These are phyloP conservation scores for Pomatostomus ruficeps DNA, from an alignment of 2,113 vertebrate genomes.

Conservation along the genomic window DNA sequence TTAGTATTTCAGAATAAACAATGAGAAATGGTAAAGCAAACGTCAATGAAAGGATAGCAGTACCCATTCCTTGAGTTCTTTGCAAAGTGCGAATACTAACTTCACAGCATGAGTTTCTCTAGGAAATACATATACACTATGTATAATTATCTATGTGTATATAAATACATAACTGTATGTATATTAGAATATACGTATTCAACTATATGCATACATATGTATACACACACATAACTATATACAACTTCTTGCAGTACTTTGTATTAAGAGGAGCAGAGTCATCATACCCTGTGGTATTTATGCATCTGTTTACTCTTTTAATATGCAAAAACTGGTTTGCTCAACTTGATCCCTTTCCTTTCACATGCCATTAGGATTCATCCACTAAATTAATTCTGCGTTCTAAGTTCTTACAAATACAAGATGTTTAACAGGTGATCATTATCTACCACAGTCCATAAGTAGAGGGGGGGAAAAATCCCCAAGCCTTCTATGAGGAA, in stretches of 20 bases:
- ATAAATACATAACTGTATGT: neutral
- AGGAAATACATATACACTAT: neutral
- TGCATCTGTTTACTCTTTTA: neutral
- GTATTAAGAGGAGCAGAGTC: neutral
- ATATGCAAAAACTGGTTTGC: neutral
- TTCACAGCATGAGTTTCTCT: neutral
- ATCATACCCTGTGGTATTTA: neutral
- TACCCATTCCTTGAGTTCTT: neutral
- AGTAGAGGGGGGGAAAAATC: rapidly evolving
- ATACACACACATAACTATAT: neutral
- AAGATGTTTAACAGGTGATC: neutral
- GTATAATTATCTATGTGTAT: neutral
- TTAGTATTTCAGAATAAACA: neutral
- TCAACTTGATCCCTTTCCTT: neutral
- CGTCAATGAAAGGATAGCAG: neutral
- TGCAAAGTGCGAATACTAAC: neutral
- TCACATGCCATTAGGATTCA: neutral
- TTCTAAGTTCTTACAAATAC: neutral
- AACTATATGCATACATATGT: neutral
- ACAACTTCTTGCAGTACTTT: neutral
- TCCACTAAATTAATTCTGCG: neutral
- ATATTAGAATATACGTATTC: neutral
- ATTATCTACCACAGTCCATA: neutral
- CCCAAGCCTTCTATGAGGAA: neutral
- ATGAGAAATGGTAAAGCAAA: neutral